Evolutionary conservation across 2,888 invertebrate genomes (phyloP).

Genomic region (Nezara viridula): DNA sequence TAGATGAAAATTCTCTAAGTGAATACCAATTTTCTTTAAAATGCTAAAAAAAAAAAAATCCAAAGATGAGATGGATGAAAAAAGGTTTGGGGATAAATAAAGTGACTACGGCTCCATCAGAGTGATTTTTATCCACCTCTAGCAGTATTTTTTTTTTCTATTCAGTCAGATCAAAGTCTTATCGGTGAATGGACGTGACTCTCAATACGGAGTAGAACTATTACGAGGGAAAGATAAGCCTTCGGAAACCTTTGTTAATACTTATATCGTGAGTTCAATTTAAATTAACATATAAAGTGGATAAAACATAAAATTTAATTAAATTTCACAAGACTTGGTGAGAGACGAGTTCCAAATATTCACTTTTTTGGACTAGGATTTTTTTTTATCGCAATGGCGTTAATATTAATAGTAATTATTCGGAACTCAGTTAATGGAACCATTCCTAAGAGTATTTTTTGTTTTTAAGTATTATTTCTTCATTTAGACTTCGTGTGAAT

Average conservation of each 20-base stretch:
- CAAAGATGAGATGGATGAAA: conserved; percentile 3
- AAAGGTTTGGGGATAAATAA: background rate
- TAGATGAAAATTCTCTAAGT: too few relatives aligned
- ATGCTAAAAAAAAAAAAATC: background rate
- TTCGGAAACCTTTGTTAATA: background rate
- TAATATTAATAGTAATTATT: too few relatives aligned
- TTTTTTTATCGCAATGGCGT: too few relatives aligned
- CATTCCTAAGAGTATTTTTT: too few relatives aligned
- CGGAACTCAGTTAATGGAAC: too few relatives aligned
- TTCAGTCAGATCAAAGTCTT: conserved; percentile 23
- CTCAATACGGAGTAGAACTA: background rate
- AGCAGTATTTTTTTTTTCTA: background rate
- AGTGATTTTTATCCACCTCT: background rate
- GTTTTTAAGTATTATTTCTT: too few relatives aligned
- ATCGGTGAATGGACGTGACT: background rate
- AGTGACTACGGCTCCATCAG: background rate
- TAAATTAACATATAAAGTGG: background rate
- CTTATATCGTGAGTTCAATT: background rate
- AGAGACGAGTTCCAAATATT: too few relatives aligned
- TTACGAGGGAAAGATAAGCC: background rate
- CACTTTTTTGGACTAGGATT: too few relatives aligned
- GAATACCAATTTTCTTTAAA: too few relatives aligned
- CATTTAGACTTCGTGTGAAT: too few relatives aligned
- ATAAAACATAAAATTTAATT: background rate
- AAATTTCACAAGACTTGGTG: too few relatives aligned